Evolutionary conservation across 2,113 vertebrate species (phyloP).

Genomic region (Sorex araneus): DNA sequence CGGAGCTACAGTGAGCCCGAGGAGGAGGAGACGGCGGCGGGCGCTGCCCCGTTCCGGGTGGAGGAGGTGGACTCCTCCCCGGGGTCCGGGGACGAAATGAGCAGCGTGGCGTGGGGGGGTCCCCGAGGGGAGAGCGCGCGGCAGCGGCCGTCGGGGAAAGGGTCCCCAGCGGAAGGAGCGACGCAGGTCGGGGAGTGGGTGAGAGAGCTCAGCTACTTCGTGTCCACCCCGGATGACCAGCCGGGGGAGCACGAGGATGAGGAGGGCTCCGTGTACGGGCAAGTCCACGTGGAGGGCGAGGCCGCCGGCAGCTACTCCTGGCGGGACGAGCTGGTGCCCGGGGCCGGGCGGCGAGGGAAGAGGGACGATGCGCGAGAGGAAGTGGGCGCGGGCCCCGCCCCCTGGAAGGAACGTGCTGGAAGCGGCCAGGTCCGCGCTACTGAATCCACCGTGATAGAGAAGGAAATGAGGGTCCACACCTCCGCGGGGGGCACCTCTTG

Average conservation of each 20-base stretch:
- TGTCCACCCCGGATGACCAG: conserved; percentile 96
- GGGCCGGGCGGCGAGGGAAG: conserved; percentile 82
- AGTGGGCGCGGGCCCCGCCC: conserved; percentile 50
- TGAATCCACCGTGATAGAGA: conserved; percentile 91
- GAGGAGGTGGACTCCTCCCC: conserved; percentile 92
- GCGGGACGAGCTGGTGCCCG: conserved; percentile 91
- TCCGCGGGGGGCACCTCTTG: conserved; percentile 91
- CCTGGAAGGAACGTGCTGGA: conserved; percentile 82
- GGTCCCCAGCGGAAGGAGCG: conserved; percentile 88
- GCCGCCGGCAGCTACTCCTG: conserved; percentile 90
- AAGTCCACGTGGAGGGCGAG: conserved; percentile 91
- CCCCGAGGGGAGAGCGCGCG: too few relatives aligned
- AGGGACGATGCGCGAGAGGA: conserved; percentile 46
- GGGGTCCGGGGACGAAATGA: conserved; percentile 60
- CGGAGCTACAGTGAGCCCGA: conserved; percentile 86
- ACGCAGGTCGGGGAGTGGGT: conserved; percentile 88
- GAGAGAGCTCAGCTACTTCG: conserved; percentile 94
- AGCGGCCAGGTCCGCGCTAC: conserved; percentile 85
- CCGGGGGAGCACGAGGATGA: conserved; percentile 87
- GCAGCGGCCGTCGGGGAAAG: conserved; percentile 67
- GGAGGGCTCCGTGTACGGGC: conserved; percentile 92
- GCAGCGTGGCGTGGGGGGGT: too few relatives aligned
- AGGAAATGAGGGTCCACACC: conserved; percentile 94
- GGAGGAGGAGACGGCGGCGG: conserved; percentile 86
- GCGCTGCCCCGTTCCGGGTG: conserved; percentile 92